These are phyloP conservation scores for Acheta domesticus DNA, from an alignment of 2,888 invertebrate species.

Conservation along the genomic window DNA sequence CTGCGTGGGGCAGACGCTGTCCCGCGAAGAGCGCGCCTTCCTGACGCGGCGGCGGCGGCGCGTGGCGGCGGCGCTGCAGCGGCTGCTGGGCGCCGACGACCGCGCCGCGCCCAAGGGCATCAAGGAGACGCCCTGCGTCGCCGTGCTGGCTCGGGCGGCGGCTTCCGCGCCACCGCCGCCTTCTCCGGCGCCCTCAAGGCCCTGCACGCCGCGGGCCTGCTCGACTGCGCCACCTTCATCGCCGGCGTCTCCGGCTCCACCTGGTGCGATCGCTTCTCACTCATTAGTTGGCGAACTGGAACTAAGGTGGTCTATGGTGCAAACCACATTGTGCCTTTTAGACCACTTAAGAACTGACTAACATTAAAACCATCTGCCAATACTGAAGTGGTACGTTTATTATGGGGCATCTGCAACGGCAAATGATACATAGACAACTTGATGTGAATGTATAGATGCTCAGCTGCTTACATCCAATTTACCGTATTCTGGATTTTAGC, in stretches of 20 bases:
- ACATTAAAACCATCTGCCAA: no score
- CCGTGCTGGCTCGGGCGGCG: conserved; percentile 50
- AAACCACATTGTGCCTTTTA: no score
- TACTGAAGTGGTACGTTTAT: no score
- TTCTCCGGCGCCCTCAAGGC: conserved; percentile 48
- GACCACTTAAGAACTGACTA: no score
- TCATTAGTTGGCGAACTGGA: no score
- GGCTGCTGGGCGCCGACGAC: conserved; percentile 43
- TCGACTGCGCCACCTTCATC: conserved; percentile 47
- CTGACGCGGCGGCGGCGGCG: conserved; percentile 42
- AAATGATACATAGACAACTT: no score
- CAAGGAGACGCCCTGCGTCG: conserved; percentile 47
- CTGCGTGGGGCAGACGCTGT: conserved; percentile 47
- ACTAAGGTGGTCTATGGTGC: no score
- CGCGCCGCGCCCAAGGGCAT: conserved; percentile 20
- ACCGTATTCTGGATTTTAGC: no score
- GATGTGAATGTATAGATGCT: no score
- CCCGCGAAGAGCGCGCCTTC: conserved; percentile 47
- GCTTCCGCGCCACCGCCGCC: conserved; percentile 50
- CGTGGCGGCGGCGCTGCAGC: conserved; percentile 43
- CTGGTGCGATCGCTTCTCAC: conserved; percentile 45
- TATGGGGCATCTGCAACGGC: no score
- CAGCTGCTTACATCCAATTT: no score
- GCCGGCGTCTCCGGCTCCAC: conserved; percentile 49
- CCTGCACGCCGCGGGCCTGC: conserved; percentile 44